phyloP scores from a whole-genome alignment of 2,797 vertebrate genomes.

The Molossus alvarezi region DNA sequence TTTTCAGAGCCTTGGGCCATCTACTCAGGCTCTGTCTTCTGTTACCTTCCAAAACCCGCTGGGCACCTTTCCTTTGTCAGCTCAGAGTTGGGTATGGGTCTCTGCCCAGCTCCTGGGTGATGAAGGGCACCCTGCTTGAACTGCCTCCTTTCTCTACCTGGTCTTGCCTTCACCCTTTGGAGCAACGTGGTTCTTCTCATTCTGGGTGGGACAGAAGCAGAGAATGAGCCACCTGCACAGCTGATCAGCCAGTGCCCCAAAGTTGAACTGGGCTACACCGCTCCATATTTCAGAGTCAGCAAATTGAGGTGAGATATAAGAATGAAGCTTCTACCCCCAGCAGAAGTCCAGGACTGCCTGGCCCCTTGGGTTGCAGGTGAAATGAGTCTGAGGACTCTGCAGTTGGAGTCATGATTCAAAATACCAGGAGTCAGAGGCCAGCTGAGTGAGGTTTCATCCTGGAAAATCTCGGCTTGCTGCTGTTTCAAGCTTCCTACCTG shows the following conservation, averaged over 20 bases:
- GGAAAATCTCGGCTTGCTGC: not conserved
- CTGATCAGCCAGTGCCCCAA: not conserved
- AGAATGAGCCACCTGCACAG: not conserved
- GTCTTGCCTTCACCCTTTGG: not conserved
- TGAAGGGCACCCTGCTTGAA: not conserved
- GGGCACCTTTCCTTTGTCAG: not conserved
- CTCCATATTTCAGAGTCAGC: not conserved
- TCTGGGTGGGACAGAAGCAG: not conserved
- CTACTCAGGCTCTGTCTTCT: not conserved
- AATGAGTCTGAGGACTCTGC: not conserved
- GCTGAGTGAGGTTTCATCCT: not conserved
- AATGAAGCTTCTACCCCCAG: not conserved
- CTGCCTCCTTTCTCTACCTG: not conserved
- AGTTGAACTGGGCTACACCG: not conserved
- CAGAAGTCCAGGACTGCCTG: not conserved
- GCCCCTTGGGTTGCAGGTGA: not conserved
- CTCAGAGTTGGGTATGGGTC: not conserved
- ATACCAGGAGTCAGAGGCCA: not conserved
- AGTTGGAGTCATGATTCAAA: conserved; percentile 2
- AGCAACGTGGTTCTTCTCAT: not conserved
- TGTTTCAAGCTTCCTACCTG: not conserved
- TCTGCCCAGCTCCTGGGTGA: not conserved
- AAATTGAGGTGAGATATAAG: not conserved
- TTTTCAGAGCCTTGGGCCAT: not conserved
- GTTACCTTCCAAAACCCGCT: not conserved